Evolutionary conservation across 35 echinoderm and acorn worm species (phyloP).

Genomic region (Stichopus chloronotus): DNA sequence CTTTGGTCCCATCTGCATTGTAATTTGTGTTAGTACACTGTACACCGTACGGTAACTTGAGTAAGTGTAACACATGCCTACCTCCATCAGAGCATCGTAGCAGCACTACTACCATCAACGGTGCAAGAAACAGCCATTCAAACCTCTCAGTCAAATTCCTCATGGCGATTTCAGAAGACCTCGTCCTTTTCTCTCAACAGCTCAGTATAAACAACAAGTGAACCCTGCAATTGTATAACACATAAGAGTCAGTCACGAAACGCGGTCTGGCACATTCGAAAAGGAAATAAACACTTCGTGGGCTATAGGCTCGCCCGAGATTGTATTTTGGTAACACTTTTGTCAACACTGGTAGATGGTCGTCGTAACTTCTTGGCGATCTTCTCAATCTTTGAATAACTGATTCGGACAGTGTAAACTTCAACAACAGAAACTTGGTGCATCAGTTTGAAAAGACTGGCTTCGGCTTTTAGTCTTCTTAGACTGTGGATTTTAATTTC

Average conservation of each 20-base stretch:
- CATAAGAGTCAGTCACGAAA: neutral
- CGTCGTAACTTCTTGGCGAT: neutral
- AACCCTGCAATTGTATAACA: neutral
- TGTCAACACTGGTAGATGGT: slow-evolving; percentile 3
- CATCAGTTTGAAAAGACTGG: neutral
- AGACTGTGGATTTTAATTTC: too few relatives aligned
- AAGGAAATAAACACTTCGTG: slow-evolving; percentile 30
- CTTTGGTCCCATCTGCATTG: neutral
- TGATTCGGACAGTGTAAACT: neutral
- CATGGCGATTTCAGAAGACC: slow-evolving; percentile 16
- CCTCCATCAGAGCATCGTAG: neutral
- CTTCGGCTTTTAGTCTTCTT: neutral
- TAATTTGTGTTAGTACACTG: too few relatives aligned
- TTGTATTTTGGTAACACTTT: slow-evolving; percentile 6
- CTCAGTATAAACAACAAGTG: slow-evolving; percentile 43
- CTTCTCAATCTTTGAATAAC: slow-evolving; percentile 5
- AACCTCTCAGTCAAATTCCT: slow-evolving; percentile 20
- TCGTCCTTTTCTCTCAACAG: slow-evolving; percentile 40
- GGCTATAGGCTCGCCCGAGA: neutral
- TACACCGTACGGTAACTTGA: neutral
- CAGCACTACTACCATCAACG: slow-evolving; percentile 1
- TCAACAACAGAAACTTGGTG: neutral
- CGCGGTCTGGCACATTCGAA: neutral
- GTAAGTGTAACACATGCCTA: slow-evolving; percentile 10
- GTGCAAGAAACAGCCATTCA: slow-evolving; percentile 22